Conservation (phyloP, 1,140 invertebrate genomes). For the Musca vetustissima region DNA sequence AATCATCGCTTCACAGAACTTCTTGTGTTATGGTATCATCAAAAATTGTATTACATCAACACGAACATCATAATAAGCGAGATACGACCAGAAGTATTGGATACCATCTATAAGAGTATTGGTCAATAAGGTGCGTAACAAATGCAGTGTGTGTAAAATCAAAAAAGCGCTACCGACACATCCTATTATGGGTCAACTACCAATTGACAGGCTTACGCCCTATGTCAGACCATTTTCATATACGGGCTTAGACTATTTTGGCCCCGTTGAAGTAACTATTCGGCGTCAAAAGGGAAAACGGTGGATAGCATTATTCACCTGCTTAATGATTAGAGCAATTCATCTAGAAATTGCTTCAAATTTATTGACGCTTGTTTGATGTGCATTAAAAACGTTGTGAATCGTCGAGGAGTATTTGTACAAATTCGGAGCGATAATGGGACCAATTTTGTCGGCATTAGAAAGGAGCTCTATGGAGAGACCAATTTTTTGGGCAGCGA, state of each 20-base stretch:
- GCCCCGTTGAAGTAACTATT: constrained; percentile 35
- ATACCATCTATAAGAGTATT: not conserved
- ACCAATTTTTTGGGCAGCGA: not conserved
- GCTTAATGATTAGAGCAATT: constrained; percentile 42
- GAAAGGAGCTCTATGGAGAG: constrained; percentile 2
- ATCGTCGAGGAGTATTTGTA: constrained; percentile 32
- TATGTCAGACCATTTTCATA: constrained; percentile 38
- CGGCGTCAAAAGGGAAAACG: constrained; percentile 37
- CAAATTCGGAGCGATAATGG: constrained; percentile 39
- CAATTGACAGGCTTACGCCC: constrained; percentile 33
- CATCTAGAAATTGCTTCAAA: constrained; percentile 45
- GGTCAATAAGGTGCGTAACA: not conserved
- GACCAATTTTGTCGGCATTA: constrained; percentile 36
- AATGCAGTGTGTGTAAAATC: not conserved
- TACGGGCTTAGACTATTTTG: constrained; percentile 44
- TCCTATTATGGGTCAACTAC: constrained; percentile 32
- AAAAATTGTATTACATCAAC: not conserved
- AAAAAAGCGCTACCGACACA: not conserved
- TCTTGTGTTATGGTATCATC: not conserved
- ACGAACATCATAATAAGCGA: not conserved
- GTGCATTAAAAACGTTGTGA: constrained; percentile 48
- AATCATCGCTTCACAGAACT: not conserved
- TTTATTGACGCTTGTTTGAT: constrained; percentile 50
- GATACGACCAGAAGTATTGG: constrained; percentile 16
- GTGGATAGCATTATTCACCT: constrained; percentile 54